phyloP scores from a whole-genome alignment of 2,797 vertebrate species.

The Anguilla obscura region DNA sequence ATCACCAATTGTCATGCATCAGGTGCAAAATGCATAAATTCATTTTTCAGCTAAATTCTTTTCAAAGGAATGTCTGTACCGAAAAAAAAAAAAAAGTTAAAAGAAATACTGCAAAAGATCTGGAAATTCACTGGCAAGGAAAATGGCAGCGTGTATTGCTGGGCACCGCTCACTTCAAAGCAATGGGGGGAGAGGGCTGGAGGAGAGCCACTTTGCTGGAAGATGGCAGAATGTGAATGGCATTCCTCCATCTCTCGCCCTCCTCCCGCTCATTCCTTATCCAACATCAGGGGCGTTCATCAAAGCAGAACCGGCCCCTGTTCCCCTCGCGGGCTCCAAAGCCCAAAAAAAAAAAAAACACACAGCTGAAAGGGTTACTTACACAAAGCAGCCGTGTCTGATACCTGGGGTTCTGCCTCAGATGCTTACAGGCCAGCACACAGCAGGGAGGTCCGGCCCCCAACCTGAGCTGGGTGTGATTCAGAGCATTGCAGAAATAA shows the following conservation, averaged over 20 bases:
- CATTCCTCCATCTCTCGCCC: background rate
- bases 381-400: background rate
- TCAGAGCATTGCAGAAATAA: background rate
- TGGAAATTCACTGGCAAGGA: background rate
- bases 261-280: background rate
- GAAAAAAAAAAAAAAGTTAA: background rate
- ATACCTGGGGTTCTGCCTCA: background rate
- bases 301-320: background rate
- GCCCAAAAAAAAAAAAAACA: too few species aligned
- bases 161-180: background rate
- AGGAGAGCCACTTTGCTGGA: background rate
- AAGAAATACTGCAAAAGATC: background rate
- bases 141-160: background rate
- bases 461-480: background rate
- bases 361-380: background rate
- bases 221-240: background rate
- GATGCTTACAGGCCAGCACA: background rate
- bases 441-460: background rate
- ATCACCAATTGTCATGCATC: slow-evolving; percentile 9
- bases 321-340: background rate
- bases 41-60: background rate
- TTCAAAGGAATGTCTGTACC: background rate
- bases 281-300: background rate
- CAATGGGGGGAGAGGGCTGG: background rate
- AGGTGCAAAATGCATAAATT: background rate